Percentiles rank a stretch among this genome's conserved stretches.
phyloP scores from a whole-genome alignment of 2,113 vertebrate genomes.

The Ovis canadensis region DNA sequence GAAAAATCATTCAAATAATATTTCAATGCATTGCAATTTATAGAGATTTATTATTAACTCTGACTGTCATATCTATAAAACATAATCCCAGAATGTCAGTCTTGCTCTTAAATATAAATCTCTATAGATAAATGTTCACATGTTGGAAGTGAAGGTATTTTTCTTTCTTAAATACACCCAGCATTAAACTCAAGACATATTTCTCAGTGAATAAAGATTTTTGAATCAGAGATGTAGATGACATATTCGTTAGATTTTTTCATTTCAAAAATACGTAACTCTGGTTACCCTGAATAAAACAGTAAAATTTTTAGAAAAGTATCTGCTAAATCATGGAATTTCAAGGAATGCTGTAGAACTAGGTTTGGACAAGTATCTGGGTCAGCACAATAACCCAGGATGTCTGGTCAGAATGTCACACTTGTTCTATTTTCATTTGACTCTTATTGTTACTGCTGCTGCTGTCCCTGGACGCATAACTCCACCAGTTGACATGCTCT shows the following conservation, averaged over 20 bases:
- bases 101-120: background rate
- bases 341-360: background rate
- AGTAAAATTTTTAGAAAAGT: background rate
- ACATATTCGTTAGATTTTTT: background rate
- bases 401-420: too few relatives aligned
- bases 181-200: background rate
- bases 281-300: background rate
- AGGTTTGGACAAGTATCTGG: background rate
- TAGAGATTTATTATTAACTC: background rate
- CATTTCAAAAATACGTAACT: background rate
- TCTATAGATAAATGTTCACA: background rate
- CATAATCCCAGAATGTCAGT: background rate
- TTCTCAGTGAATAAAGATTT: background rate
- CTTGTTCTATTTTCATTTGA: background rate
- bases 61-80: background rate
- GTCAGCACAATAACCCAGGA: background rate
- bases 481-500: background rate
- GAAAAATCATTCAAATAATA: background rate
- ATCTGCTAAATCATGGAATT: background rate
- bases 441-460: background rate
- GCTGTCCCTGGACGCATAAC: background rate
- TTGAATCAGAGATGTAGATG: background rate
- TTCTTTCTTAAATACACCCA: background rate
- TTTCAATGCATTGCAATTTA: background rate
- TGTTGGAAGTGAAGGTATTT: background rate